These are phyloP conservation scores for Carcharodon carcharias DNA, from an alignment of 2,797 vertebrate genomes.

Conservation along the genomic window DNA sequence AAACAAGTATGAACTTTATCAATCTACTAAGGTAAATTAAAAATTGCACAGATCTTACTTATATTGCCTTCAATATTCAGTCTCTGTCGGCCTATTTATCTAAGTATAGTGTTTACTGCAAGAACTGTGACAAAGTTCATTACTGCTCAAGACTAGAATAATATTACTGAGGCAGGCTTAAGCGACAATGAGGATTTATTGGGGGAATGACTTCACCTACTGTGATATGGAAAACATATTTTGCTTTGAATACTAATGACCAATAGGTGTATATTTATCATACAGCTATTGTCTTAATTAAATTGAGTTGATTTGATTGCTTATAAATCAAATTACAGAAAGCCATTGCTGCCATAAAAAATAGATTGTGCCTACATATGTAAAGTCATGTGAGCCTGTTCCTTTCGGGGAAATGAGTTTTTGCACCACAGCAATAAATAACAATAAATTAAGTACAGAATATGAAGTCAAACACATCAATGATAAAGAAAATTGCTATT, in stretches of 20 bases:
- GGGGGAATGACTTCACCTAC: constrained; percentile 58
- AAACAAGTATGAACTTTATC: constrained; percentile 23
- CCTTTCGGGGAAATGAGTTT: constrained; percentile 27
- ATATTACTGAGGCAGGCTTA: constrained; percentile 59
- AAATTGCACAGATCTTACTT: constrained; percentile 14
- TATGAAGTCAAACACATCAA: constrained; percentile 19
- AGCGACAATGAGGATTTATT: constrained; percentile 67
- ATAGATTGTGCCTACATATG: constrained; percentile 54
- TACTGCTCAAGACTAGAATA: constrained; percentile 54
- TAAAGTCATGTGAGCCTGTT: constrained; percentile 37
- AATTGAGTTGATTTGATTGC: constrained; percentile 64
- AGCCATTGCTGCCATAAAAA: constrained; percentile 65
- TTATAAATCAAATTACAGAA: constrained; percentile 66
- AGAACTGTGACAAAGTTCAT: constrained; percentile 49
- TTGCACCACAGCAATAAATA: constrained; percentile 37
- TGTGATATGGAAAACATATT: constrained; percentile 61
- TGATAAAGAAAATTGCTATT: constrained; percentile 25
- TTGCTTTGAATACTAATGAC: constrained; percentile 68
- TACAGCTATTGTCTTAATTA: constrained; percentile 65
- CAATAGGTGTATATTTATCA: constrained; percentile 68
- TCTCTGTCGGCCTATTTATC: constrained; percentile 26
- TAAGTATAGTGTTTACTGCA: constrained; percentile 35
- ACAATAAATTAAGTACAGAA: constrained; percentile 33
- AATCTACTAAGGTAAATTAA: constrained; percentile 25
- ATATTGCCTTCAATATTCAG: constrained; percentile 16